Conservation (phyloP, 92 coral and sea anemone genomes). For the Epizoanthus scotinus region DNA sequence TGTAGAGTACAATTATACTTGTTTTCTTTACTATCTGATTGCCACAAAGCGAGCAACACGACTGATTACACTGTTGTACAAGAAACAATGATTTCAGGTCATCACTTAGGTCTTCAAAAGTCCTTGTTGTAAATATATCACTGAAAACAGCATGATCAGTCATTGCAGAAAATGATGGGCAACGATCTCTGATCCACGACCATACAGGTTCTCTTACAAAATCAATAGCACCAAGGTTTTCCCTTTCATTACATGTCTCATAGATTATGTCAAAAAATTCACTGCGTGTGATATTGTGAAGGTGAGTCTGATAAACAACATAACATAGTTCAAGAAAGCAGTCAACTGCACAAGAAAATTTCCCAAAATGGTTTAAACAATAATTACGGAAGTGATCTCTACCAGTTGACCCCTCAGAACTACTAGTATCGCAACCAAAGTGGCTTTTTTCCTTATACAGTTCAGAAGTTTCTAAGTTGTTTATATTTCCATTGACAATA, state of each 20-base stretch:
- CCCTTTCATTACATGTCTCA: conserved; percentile 22
- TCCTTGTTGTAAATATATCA: conserved; percentile 20
- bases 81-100: conserved; percentile 46
- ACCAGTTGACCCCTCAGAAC: conserved; percentile 1
- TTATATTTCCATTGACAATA: conserved; percentile 25
- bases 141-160: conserved; percentile 18
- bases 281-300: conserved; percentile 24
- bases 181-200: too few relatives aligned
- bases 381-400: conserved; percentile 38
- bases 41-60: conserved; percentile 39
- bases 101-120: conserved; percentile 35
- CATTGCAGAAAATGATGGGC: background rate
- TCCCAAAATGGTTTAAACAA: conserved; percentile 36
- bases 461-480: conserved; percentile 4
- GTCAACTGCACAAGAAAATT: conserved; percentile 47
- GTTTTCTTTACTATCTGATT: conserved; percentile 41
- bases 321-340: conserved; percentile 39
- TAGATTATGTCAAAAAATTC: conserved; percentile 33
- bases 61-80: conserved; percentile 45
- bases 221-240: conserved; percentile 18
- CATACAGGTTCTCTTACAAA: background rate
- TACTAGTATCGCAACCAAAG: background rate
- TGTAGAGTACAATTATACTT: conserved; percentile 44
- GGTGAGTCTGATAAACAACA: conserved; percentile 2
- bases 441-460: conserved; percentile 1